Base-by-base conservation (phyloP, 2,888 invertebrate genomes). In the Latheticus oryzae region DNA sequence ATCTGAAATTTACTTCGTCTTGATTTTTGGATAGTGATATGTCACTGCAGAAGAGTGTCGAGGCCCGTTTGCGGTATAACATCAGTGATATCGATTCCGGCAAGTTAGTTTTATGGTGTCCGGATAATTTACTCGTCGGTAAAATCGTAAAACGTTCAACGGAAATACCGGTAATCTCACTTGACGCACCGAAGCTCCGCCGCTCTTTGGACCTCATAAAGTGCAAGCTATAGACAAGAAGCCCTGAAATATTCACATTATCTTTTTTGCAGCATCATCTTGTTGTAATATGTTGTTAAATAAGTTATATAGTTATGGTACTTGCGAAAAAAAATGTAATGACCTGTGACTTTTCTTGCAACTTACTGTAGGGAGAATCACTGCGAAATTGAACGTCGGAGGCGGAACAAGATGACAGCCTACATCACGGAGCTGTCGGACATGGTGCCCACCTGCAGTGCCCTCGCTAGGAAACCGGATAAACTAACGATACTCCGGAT, bases 401-500 rank as follows among this genome's bases (percentile, higher is more conserved):
- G 99, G 71, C 87, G 99, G 71, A 98, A 98, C 86, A 99, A 99
- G 89, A 99, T 99, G 99, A 97, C 98, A 71, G 95, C 97, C 68
- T 99, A 99, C 83, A 98, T 99, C 80, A 97, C 97, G 76, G 98
- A 99, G 83, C 85, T 99, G 72, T 97, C 97, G 67, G 98, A 98
- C 82, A 98, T 99, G 98, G 97, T 98, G 76, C 98, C 98, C 74
- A 97, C 98, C 73, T 97, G 97, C 83, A 95, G 95, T 75, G 96
- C 97, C 37, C 85, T 98, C 68, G 98, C 98, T 51, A 87, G 98
- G 67, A 99, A 99, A 80, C 98, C 98, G 42, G 99, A 99, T 84
- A 99, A 99, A 81, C 87, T 99, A 63, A 99, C 98, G 71, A 98
- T 99, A 78, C 86, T 99, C 61, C 87, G 99, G 74, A 98, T 99